Conservation (phyloP, 2,888 invertebrate species). For the Nematopogon swammerdamellus region DNA sequence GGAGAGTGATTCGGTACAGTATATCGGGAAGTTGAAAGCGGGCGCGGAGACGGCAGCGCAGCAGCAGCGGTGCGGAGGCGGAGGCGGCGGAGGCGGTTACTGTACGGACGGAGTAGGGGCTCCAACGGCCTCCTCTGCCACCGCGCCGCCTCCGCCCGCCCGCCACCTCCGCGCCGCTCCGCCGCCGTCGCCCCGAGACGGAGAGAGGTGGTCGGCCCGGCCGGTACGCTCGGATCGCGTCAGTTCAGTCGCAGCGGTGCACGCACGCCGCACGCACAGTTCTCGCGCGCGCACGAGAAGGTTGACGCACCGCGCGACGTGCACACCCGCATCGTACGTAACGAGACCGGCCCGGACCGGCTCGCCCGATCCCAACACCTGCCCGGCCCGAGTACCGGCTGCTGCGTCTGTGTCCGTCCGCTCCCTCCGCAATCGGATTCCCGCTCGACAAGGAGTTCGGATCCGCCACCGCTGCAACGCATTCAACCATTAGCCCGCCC, state of each 20-base stretch:
- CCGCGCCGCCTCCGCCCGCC: too few species aligned
- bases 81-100: too few species aligned
- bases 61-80: too few species aligned
- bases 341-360: constrained; percentile 17
- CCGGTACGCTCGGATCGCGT: constrained; percentile 29
- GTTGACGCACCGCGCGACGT: constrained; percentile 28
- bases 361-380: constrained; percentile 46
- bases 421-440: neutral
- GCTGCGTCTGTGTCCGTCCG: constrained; percentile 10
- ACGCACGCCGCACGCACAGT: constrained; percentile 55
- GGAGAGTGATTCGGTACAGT: too few species aligned
- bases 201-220: constrained; percentile 22
- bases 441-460: too few species aligned
- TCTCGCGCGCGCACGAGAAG: constrained; percentile 55
- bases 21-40: too few species aligned
- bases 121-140: too few species aligned
- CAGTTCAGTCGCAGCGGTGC: constrained; percentile 53
- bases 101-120: too few species aligned
- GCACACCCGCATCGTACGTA: neutral
- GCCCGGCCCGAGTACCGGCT: constrained; percentile 26
- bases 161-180: neutral
- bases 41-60: too few species aligned
- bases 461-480: too few species aligned
- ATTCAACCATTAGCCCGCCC: too few species aligned
- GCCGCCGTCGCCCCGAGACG: neutral